Conservation (phyloP, 2,888 invertebrate species). For the Agrotis puta region DNA sequence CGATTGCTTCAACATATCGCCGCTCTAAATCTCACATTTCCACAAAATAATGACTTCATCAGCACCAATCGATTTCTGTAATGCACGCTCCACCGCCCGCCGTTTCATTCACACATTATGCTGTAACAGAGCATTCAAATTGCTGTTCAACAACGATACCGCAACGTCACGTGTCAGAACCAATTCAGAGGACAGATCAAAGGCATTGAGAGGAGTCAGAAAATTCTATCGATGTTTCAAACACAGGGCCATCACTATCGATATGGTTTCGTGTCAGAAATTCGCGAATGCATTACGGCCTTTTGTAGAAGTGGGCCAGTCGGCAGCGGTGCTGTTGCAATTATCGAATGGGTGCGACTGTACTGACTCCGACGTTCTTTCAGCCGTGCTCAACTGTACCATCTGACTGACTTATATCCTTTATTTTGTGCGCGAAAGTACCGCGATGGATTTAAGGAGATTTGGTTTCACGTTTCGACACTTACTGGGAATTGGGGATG, state of each 20-base stretch:
- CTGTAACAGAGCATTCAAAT: slow-evolving; percentile 63
- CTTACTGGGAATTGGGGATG: slow-evolving; percentile 30
- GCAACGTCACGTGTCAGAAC: slow-evolving; percentile 63
- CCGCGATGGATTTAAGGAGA: slow-evolving; percentile 66
- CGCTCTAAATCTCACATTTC: slow-evolving; percentile 59
- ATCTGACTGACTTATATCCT: slow-evolving; percentile 54
- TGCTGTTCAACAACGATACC: slow-evolving; percentile 61
- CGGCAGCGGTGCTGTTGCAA: slow-evolving; percentile 71
- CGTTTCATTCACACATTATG: slow-evolving; percentile 49
- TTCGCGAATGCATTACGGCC: slow-evolving; percentile 77
- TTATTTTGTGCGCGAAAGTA: slow-evolving; percentile 66
- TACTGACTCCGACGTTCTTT: slow-evolving; percentile 68
- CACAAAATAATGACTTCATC: slow-evolving; percentile 60
- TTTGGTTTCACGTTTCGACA: slow-evolving; percentile 67
- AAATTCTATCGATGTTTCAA: slow-evolving; percentile 68
- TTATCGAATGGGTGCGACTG: slow-evolving; percentile 74
- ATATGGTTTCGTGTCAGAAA: slow-evolving; percentile 70
- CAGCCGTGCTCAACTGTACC: slow-evolving; percentile 71
- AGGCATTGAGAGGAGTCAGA: slow-evolving; percentile 57
- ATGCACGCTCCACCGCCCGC: slow-evolving; percentile 33
- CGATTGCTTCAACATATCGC: slow-evolving; percentile 56
- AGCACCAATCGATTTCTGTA: slow-evolving; percentile 55
- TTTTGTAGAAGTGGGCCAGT: slow-evolving; percentile 76
- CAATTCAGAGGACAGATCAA: slow-evolving; percentile 60
- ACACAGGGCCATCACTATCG: slow-evolving; percentile 67